Evolutionary conservation across 1,140 invertebrate genomes (phyloP), one percentile per base, ranked within the genome.

Genomic region (Orius laevigatus): DNA sequence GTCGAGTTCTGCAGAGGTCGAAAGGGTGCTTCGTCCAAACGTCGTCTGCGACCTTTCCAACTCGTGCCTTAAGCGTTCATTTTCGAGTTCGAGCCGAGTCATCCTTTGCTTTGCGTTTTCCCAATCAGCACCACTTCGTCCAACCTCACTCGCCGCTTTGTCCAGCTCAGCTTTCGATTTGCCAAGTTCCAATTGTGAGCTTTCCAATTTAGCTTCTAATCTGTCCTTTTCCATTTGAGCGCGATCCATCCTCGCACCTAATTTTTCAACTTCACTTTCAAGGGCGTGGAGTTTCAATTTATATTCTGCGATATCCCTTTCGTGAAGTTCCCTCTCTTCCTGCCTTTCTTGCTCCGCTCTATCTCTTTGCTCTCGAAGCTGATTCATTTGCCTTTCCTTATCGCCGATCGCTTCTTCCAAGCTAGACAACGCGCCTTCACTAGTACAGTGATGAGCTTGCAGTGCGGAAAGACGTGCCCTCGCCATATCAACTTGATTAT

Each of bases 401-500:
- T 98, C 93, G 31, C 81, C 79, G 50, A 98, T 88, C 2, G 89
- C 87, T 69, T 97, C 92, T 68, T 98, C 92, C 14, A 97, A 70
- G 56, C 82, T 88, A 35, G 84, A 85, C 32, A 96, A 68, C 6
- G 89, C 88, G 41, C 88, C 88, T 68, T 92, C 88, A 36, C 83
- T 89, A 50, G 80, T 87, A 63, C 86, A 90, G 62, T 91, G 86
- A 59, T 92, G 86, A 5, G 85, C 84, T 71, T 92, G 88, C 77
- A 92, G 88, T 34, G 84, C 80, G 11, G 84, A 82, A 8, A 93
- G 63, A 48, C 91, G 75, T 11, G 87, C 83, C 54, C 90, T 73
- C 0, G 91, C 85, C 81, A 93, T 90, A 58, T 92, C 88, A 48
- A 98, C 84, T 70, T 96, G 90, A 63, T 93, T 92, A 64, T 98